Evolutionary conservation across 2,797 vertebrate species (phyloP), one percentile per base, ranked within the genome.

Genomic region (Pipistrellus kuhlii): DNA sequence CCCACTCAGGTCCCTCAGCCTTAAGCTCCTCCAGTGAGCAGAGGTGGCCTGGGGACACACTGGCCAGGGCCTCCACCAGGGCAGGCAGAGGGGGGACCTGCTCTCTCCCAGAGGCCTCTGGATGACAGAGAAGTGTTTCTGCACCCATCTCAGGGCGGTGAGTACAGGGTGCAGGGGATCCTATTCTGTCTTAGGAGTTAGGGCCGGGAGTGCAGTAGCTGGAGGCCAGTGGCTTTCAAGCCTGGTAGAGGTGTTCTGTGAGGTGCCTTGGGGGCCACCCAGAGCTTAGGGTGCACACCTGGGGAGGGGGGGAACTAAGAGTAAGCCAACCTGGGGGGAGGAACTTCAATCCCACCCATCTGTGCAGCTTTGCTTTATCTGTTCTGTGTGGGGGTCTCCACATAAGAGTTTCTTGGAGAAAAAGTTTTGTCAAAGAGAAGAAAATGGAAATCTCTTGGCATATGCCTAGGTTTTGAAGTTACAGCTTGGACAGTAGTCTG

Each of bases 71-170:
- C 55, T 62, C 13, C 12, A 13, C 18, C 21, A 6, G 51, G 48
- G 15, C 27, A 81, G 25, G 35, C 27, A 14, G 2, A 4, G 15
- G 30, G 62, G 46, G 9, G 10, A 15, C 83, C 30, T 85, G 12
- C 62, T 69, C 57, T 23, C 21, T 21, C 57, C 13, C 32, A 17
- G 30, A 35, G 69, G 35, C 51, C 35, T 81, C 53, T 21, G 11
- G 66, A 23, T 59, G 55, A 41, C 30, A 27, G 55, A n/a, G 51
- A 82, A 77, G 48, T 51, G 5, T 68, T 72, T 86, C 32, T 18
- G 3, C 0, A 35, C 9, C 7, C 18, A 10, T 12, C 30, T 44
- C 73, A 32, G 18, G 0, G 0, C 38, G 1, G 55, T 5, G 8
- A 53, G 68, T 18, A 13, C 27, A 35, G 18, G 68, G 10, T 0